Evolutionary conservation across 2,888 invertebrate genomes (phyloP), one percentile per base, ranked within the genome.

Genomic region (Ichneumoninae sp.): DNA sequence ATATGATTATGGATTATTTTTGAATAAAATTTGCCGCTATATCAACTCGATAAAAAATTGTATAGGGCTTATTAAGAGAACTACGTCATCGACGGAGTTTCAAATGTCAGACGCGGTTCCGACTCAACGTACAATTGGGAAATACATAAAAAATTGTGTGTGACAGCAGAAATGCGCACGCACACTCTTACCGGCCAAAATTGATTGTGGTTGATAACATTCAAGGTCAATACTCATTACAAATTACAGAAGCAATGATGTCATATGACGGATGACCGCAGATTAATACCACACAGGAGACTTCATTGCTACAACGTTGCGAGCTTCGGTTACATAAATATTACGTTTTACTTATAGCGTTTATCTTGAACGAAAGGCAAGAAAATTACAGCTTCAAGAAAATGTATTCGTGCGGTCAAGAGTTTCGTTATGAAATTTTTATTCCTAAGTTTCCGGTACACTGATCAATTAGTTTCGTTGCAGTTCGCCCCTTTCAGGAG

Each of bases 381-480:
- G 16, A 47, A 16, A 13, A 47, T 47, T 16, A 47, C 4, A 47
- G 44, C 44, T 16, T 16, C 16, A 16, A 16, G 16, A 47, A 47
- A 47, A 47, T 47, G 13, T 47, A 47, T 16, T 47, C 44, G 44
- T 4, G 16, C 44, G 4, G 0, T 3, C 44, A 47, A 47, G 16
- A 16, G 44, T 47, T 47, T 3, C 44, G 16, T 47, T 47, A 16
- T 47, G n/a, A 33, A 65, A 50, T 30, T n/a, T 19, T 33, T 16
- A 6, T 13, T 19, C 19, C n/a, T 13, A 36, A n/a, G 69, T 62
- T 78, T 78, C 78, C 78, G 78, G 62, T 78, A 69, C 78, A 70
- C 13, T 22, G 78, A 78, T 60, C 16, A 36, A 60, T 68, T 77
- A 54, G 44, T 68, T 69, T 33, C 44, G 68, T 57, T 26, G 57